Percentiles rank a stretch among this genome's conserved stretches.
Conservation (phyloP, 2,113 vertebrate genomes). For the Centropristis striata region DNA sequence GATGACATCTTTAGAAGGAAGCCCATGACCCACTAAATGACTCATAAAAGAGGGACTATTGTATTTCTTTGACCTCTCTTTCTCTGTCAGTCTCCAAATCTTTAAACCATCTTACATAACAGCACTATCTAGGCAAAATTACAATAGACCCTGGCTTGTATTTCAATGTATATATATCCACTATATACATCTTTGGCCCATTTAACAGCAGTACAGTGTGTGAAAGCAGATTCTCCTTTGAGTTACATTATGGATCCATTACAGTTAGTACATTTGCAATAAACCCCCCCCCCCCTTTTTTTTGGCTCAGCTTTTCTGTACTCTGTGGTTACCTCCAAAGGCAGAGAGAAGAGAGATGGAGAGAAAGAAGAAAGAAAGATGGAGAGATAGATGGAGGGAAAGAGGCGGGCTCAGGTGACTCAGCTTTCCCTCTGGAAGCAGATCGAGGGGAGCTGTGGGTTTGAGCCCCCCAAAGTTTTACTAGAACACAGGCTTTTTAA, state of each 20-base stretch:
- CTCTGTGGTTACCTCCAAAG: conserved; percentile 37
- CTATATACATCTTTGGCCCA: conserved; percentile 25
- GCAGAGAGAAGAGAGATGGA: conserved; percentile 15
- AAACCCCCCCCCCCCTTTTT: not conserved
- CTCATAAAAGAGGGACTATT: conserved; percentile 58
- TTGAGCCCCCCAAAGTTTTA: conserved; percentile 84
- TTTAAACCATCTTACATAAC: conserved; percentile 47
- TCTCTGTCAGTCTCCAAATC: conserved; percentile 12
- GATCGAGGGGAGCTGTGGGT: conserved; percentile 78
- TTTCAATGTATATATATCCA: conserved; percentile 31
- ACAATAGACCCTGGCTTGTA: conserved; percentile 29
- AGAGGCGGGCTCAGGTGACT: conserved; percentile 83
- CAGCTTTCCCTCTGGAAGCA: conserved; percentile 84
- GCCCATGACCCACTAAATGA: conserved; percentile 57
- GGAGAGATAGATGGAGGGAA: conserved; percentile 57
- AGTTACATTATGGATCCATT: conserved; percentile 35
- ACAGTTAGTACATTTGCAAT: conserved; percentile 33
- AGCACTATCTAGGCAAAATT: conserved; percentile 18
- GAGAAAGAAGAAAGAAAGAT: conserved; percentile 43
- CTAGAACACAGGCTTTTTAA: conserved; percentile 85
- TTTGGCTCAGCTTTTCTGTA: not conserved
- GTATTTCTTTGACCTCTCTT: conserved; percentile 50
- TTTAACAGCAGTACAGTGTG: conserved; percentile 5
- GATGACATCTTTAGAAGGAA: conserved; percentile 66
- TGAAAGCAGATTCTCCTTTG: conserved; percentile 42